Conservation (phyloP, 2,888 invertebrate species). For the Drosophila helvetica region DNA sequence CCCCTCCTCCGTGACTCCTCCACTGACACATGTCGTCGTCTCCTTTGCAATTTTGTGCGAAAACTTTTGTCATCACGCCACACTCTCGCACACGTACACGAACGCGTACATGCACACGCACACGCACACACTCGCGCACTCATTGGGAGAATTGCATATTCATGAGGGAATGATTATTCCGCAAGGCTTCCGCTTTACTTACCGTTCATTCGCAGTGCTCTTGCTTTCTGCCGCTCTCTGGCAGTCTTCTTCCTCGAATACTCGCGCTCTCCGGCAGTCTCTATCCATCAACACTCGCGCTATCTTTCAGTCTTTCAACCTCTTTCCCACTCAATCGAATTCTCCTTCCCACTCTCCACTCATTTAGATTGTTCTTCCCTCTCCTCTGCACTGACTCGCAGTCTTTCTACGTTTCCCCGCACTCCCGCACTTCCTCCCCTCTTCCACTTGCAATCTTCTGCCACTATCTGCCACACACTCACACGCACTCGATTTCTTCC, state of each 20-base stretch:
- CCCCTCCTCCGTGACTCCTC: constrained; percentile 4
- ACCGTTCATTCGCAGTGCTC: background rate
- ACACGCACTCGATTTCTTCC: background rate
- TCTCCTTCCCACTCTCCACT: constrained; percentile 7
- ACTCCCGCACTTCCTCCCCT: background rate
- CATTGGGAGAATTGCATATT: constrained; percentile 34
- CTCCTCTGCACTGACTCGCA: constrained; percentile 8
- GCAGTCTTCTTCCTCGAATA: background rate
- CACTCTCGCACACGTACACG: background rate
- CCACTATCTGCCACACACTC: background rate
- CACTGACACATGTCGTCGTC: constrained; percentile 36
- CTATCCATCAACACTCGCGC: too few relatives aligned
- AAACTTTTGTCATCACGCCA: constrained; percentile 41
- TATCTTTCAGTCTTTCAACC: background rate
- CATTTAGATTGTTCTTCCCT: background rate
- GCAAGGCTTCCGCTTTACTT: background rate
- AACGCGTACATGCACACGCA: too few relatives aligned
- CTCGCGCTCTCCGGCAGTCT: background rate
- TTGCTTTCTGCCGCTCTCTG: background rate
- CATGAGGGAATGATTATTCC: constrained; percentile 41
- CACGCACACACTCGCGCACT: background rate
- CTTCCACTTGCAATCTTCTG: background rate
- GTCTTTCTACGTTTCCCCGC: constrained; percentile 1
- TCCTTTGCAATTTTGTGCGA: constrained; percentile 17
- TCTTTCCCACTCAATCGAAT: constrained; percentile 8